These are phyloP conservation scores for Phyllostomus discolor DNA, from an alignment of 2,113 vertebrate genomes.

Conservation along the genomic window DNA sequence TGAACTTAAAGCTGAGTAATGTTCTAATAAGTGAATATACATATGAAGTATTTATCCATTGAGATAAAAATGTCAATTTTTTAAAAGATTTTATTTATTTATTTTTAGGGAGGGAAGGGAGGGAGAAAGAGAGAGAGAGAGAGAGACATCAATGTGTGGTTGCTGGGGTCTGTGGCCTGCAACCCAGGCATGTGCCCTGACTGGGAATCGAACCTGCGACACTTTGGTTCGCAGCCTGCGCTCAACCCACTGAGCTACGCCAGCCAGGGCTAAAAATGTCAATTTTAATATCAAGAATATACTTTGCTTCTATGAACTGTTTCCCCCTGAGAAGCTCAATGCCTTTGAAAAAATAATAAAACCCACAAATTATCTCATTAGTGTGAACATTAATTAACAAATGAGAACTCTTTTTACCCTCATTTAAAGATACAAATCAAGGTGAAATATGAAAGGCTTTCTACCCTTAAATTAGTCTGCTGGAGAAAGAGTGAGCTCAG, in stretches of 20 bases:
- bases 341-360: conserved; percentile 52
- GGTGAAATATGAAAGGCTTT: conserved; percentile 22
- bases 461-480: not conserved
- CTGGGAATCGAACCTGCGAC: no score
- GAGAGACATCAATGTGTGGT: no score
- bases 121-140: no score
- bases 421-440: conserved; percentile 42
- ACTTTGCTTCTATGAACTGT: conserved; percentile 3
- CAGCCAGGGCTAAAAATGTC: not conserved
- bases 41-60: not conserved
- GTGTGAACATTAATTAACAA: conserved; percentile 51
- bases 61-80: conserved; percentile 19
- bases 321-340: conserved; percentile 28
- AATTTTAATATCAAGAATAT: conserved; percentile 20
- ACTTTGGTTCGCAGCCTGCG: no score
- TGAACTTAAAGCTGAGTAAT: conserved; percentile 51
- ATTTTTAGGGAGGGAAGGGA: no score
- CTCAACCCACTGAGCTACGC: no score
- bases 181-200: no score
- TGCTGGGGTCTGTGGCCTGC: no score
- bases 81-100: no score
- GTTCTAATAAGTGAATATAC: conserved; percentile 1
- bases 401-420: not conserved
- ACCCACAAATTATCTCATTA: conserved; percentile 15
- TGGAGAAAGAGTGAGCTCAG: not conserved